Evolutionary conservation across 2,797 vertebrate genomes (phyloP), one percentile per base, ranked within the genome.

Genomic region (Poeciliopsis presidionis): DNA sequence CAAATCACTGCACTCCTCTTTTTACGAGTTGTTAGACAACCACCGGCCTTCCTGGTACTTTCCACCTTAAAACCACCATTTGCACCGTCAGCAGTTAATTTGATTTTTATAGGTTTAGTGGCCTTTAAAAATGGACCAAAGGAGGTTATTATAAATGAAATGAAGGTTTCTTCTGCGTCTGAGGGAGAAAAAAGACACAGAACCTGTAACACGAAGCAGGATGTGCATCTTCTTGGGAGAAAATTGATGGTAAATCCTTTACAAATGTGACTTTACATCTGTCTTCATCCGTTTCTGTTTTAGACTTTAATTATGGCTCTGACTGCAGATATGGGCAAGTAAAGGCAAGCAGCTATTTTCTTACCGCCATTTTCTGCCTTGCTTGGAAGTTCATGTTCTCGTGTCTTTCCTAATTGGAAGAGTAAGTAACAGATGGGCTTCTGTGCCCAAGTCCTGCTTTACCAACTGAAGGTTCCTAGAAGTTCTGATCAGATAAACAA

Each of bases 101-200:
- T 75, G 59, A 74, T 79, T 74, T 73, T 57, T 81, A 46, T 51
- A 18, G 39, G 47, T 69, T 9, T 51, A 45, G 3, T 2, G 76
- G 41, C 45, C 46, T 83, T 80, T 86, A 28, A 82, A 16, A 86
- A 77, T 79, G 78, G 80, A 90, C 84, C 82, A 90, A 89, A 86
- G 74, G 41, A 49, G 16, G 67, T 45, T 73, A 33, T 73, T 76
- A 25, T 53, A 14, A 36, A 72, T 75, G n/a, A 80, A 65, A 69
- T 25, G 0, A 55, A 22, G 13, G 51, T 46, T n/a, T 74, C 76
- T 63, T 53, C 78, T 59, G 46, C 14, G 36, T n/a, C 22, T 70
- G 46, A 73, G 69, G 63, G 74, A 2, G 33, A 79, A 67, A 5
- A 0, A n/a, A 67, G 6, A 7, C 65, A 43, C 20, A 12, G 36